phyloP scores from a whole-genome alignment of 2,797 vertebrate genomes.

The Oceanodroma leucorhoa region DNA sequence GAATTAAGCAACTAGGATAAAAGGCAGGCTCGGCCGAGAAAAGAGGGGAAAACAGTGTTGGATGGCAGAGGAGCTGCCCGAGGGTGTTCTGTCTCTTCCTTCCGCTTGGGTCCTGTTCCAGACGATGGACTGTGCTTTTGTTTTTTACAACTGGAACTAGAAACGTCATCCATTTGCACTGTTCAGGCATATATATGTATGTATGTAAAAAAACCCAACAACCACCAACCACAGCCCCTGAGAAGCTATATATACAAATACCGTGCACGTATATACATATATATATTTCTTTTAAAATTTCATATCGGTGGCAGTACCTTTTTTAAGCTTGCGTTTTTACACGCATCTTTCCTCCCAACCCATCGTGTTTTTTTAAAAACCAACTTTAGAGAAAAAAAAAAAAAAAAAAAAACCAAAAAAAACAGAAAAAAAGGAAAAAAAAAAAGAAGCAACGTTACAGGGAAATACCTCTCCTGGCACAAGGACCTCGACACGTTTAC shows the following conservation, averaged over 20 bases:
- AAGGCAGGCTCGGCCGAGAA: not conserved
- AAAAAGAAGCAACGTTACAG: not conserved
- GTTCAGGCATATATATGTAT: not conserved
- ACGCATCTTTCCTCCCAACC: not conserved
- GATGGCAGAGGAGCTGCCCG: not conserved
- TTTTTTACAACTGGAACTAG: not conserved
- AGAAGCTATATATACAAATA: not conserved
- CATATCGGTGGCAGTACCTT: not conserved
- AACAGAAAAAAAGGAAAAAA: too few relatives aligned
- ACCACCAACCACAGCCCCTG: not conserved
- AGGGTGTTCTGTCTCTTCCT: not conserved
- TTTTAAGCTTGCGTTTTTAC: not conserved
- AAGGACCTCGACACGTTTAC: not conserved
- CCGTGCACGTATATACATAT: not conserved
- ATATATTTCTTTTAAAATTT: not conserved
- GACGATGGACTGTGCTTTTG: not conserved
- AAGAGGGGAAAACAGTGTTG: not conserved
- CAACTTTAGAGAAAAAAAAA: not conserved
- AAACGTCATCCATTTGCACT: not conserved
- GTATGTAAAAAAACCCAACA: not conserved
- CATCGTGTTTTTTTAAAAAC: not conserved
- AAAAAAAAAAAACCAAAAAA: too few relatives aligned
- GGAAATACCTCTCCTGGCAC: not conserved
- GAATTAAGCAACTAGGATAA: slow-evolving; percentile 5
- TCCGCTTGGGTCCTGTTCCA: not conserved